Base-by-base conservation (phyloP, 2,888 invertebrate genomes). In the Philaethria dido region DNA sequence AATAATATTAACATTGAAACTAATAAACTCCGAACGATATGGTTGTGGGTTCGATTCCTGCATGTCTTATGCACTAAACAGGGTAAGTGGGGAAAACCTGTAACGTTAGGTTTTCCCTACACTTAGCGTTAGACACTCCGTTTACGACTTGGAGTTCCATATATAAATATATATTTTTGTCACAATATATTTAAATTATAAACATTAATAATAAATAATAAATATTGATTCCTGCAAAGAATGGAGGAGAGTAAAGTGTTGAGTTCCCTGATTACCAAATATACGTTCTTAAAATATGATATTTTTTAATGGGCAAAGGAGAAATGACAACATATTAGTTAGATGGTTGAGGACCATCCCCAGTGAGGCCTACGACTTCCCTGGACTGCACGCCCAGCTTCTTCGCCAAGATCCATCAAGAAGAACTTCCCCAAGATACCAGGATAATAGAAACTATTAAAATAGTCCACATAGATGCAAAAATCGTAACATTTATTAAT, bases 241-340 rank as follows among this genome's bases (percentile, higher is more conserved):
- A n/a, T n/a, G n/a, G n/a, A n/a, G n/a, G n/a, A n/a, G n/a, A n/a
- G n/a, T n/a, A n/a, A n/a, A n/a, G n/a, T n/a, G n/a, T n/a, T n/a
- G n/a, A n/a, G n/a, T n/a, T n/a, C n/a, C n/a, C n/a, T n/a, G n/a
- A n/a, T n/a, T n/a, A n/a, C n/a, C n/a, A n/a, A n/a, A n/a, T n/a
- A n/a, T n/a, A n/a, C n/a, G n/a, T n/a, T n/a, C n/a, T n/a, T n/a
- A n/a, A 25, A 25, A 4, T 25, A 25, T 25, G 9, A 33, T n/a
- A 33, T 8, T 0, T 25, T 29, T 29, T 33, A 29, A 80, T 97
- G 97, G 98, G 98, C 0, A 98, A 98, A 90, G 98, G 98, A 0
- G 94, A 96, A 64, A 95, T 97, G 95, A 95, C 95, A 74, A 98
- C 98, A 0, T 96, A 96, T 78, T 98, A 97, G 97, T 88, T 98